Base-by-base conservation (phyloP, 2,113 vertebrate genomes). In the Cervus canadensis region DNA sequence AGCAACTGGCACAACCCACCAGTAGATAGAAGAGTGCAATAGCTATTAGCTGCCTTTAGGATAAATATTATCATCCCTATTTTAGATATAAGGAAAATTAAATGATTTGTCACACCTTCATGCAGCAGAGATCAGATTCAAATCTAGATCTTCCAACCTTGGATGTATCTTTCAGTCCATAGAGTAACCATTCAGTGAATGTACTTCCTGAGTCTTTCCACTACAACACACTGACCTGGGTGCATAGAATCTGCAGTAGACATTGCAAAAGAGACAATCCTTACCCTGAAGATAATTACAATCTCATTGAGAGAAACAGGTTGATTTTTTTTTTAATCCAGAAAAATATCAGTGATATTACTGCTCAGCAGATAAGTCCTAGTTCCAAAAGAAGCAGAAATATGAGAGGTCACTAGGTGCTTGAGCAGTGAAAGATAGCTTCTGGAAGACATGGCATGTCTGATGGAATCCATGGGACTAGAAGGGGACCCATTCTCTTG, bases 61-160 rank as follows among this genome's bases (percentile, higher is more conserved):
- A 91, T 86, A 88, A 93, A 84, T 83, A 78, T 67, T 50, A 83
- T 54, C 48, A 94, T 64, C 28, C 36, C 36, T n/a, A 91, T 50
- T 93, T 95, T 81, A 95, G 52, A 94, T 48, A 89, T 48, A 83
- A 88, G 56, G 19, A 95, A 94, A 26, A 23, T 83, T 23, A 92
- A 87, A 79, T 87, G 57, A 94, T 88, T 45, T 67, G 84, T 62
- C 92, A 79, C 19, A 87, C 3, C 57, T 74, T 82, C 28, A 43
- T 64, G 48, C 36, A 84, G 50, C 56, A 95, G 21, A 87, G 48
- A 54, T 17, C 79, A 87, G 83, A 81, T 36, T 95, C 91, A 85
- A 96, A 45, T 85, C 78, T 52, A 86, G 48, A 82, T 28, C 33
- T 89, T 56, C 30, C 3, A 52, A 40, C 12, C 93, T 30, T 50